Percentiles rank a stretch among this genome's conserved stretches.
Evolutionary conservation across 2,113 vertebrate species (phyloP).

Genomic region (Channa maculata): DNA sequence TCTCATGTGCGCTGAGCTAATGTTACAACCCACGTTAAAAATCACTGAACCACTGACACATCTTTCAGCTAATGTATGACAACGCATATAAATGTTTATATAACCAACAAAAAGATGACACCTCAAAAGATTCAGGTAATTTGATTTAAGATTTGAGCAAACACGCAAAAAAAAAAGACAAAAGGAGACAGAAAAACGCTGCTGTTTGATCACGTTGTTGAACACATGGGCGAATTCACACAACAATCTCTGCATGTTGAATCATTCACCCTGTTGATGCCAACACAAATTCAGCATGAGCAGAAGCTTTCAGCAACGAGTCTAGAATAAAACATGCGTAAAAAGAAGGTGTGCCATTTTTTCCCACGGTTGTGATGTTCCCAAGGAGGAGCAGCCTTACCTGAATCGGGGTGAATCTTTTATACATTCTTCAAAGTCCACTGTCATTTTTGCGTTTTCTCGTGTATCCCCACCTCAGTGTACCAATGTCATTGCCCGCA

Average conservation of each 20-base stretch:
- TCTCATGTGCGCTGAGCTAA: constrained; percentile 37
- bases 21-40: constrained; percentile 36
- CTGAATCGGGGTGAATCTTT: constrained; percentile 97
- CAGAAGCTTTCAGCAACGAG: background rate
- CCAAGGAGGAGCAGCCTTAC: constrained; percentile 71
- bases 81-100: background rate
- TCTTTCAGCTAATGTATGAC: background rate
- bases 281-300: background rate
- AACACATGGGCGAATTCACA: constrained; percentile 31
- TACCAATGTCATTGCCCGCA: constrained; percentile 76
- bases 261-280: constrained; percentile 43
- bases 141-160: background rate
- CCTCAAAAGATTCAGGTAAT: background rate
- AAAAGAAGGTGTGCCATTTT: constrained; percentile 78
- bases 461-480: constrained; percentile 69
- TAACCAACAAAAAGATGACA: background rate
- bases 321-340: constrained; percentile 36
- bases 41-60: background rate
- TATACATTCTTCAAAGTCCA: constrained; percentile 97
- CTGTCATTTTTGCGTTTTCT: constrained; percentile 88
- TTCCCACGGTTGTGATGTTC: constrained; percentile 59
- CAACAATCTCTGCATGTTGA: constrained; percentile 18
- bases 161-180: background rate
- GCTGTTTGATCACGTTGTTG: constrained; percentile 13
- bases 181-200: constrained; percentile 10